Evolutionary conservation across 2,113 vertebrate species (phyloP).

Genomic region (Dromiciops gliroides): DNA sequence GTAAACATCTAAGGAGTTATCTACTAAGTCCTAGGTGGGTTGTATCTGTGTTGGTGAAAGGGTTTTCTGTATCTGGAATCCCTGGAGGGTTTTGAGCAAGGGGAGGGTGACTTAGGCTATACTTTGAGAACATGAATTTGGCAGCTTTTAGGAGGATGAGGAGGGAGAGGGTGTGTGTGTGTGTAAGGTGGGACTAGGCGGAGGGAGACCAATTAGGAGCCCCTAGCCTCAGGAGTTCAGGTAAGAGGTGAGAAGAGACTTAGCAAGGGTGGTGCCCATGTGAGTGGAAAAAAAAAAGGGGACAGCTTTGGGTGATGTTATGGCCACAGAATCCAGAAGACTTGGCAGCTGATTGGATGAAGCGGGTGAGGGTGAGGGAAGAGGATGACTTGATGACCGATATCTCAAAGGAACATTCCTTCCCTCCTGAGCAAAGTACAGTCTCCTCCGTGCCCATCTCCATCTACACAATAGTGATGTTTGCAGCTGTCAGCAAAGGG

Average conservation of each 20-base stretch:
- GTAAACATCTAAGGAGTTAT: background rate
- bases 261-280: background rate
- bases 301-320: background rate
- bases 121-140: background rate
- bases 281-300: background rate
- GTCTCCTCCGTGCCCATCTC: background rate
- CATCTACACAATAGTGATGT: background rate
- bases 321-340: background rate
- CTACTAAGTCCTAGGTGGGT: background rate
- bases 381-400: background rate
- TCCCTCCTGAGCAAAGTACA: background rate
- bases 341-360: background rate
- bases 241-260: background rate
- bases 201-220: too few species aligned
- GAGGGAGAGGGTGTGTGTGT: background rate
- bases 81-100: background rate
- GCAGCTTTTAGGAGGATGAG: background rate
- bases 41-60: background rate
- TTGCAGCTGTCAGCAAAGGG: background rate
- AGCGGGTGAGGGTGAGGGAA: background rate
- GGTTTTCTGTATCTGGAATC: background rate
- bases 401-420: background rate
- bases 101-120: background rate
- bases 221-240: too few species aligned
- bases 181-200: too few species aligned